phyloP scores from a whole-genome alignment of 2,888 invertebrate species.

The Erynnis tages region DNA sequence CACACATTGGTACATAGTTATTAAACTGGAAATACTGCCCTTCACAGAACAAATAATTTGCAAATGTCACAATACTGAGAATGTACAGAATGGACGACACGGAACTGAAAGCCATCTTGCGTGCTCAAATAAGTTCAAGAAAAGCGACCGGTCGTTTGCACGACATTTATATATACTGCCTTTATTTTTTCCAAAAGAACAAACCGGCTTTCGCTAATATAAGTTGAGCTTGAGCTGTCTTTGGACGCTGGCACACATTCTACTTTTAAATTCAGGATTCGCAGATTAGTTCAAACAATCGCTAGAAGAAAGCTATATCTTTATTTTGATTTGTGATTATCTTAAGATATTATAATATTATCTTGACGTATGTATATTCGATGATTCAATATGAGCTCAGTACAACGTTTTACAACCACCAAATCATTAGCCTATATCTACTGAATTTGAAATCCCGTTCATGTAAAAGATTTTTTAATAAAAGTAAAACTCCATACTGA shows the following conservation, averaged over 20 bases:
- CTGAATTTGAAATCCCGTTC: too few species aligned
- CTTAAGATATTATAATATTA: too few species aligned
- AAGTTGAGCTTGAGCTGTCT: background rate
- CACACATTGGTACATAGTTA: slow-evolving; percentile 10
- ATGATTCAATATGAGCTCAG: too few species aligned
- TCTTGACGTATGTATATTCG: too few species aligned
- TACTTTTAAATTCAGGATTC: slow-evolving; percentile 1
- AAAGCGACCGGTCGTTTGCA: slow-evolving; percentile 36
- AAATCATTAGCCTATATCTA: too few species aligned
- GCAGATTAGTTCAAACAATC: background rate
- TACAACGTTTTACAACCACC: too few species aligned
- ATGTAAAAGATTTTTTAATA: too few species aligned
- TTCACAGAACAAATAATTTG: slow-evolving; percentile 29
- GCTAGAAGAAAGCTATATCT: too few species aligned
- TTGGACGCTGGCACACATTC: slow-evolving; percentile 10
- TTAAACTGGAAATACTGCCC: slow-evolving; percentile 31
- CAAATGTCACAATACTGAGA: slow-evolving; percentile 13
- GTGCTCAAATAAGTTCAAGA: slow-evolving; percentile 35
- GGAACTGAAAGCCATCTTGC: slow-evolving; percentile 40
- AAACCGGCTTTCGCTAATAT: slow-evolving; percentile 18
- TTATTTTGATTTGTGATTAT: too few species aligned
- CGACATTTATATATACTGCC: slow-evolving; percentile 33
- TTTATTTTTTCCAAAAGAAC: slow-evolving; percentile 27
- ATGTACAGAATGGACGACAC: slow-evolving; percentile 27
- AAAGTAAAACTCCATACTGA: too few species aligned